phyloP scores from a whole-genome alignment of 2,888 invertebrate species.

The Ophion costatus region DNA sequence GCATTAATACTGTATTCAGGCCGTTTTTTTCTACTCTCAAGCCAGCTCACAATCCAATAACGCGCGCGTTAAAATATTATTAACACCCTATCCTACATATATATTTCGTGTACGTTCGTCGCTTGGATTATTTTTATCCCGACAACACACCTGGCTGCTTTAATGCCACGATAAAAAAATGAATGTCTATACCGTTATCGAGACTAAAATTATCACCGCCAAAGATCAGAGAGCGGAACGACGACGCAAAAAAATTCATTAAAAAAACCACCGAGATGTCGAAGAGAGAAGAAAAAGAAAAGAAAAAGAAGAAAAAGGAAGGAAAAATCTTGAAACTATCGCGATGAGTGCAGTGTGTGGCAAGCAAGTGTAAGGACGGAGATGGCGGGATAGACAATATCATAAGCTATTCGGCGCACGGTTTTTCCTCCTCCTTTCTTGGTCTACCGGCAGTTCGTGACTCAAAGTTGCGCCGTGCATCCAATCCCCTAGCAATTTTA shows the following conservation, averaged over 20 bases:
- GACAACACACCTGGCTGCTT: neutral
- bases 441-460: conserved; percentile 63
- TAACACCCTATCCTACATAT: neutral
- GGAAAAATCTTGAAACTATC: conserved; percentile 2
- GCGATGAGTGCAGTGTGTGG: conserved; percentile 19
- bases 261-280: neutral
- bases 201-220: neutral
- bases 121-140: neutral
- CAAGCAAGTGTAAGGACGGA: conserved; percentile 7
- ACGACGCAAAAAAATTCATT: neutral
- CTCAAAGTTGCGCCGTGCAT: conserved; percentile 54
- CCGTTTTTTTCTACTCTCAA: too few species aligned
- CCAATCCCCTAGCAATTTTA: conserved; percentile 38
- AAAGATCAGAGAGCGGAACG: neutral
- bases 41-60: too few species aligned
- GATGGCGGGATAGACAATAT: conserved; percentile 71
- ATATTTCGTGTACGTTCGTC: neutral
- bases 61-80: too few species aligned
- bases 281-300: conserved; percentile 38
- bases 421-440: conserved; percentile 57
- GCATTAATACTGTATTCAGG: too few species aligned
- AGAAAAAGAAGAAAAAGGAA: conserved; percentile 33
- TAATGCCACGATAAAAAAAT: neutral
- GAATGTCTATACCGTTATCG: neutral
- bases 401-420: conserved; percentile 78